Percentiles rank a stretch among this genome's conserved stretches.
Conservation (phyloP, 2,888 invertebrate species). For the Anticlea derivata region DNA sequence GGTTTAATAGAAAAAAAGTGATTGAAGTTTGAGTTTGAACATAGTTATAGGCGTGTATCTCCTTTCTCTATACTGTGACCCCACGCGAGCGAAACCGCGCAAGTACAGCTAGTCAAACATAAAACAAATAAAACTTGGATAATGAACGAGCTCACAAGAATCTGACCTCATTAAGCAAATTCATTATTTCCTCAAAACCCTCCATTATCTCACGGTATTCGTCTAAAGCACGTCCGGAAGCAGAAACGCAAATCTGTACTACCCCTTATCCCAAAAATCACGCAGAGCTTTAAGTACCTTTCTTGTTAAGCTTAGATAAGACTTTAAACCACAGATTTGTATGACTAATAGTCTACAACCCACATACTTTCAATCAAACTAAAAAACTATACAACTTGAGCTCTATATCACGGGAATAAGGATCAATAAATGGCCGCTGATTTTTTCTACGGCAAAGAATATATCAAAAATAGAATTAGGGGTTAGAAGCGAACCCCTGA, state of each 20-base stretch:
- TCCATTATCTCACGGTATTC: conserved; percentile 44
- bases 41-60: too few relatives aligned
- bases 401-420: conserved; percentile 12
- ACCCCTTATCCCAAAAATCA: conserved; percentile 45
- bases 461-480: conserved; percentile 77
- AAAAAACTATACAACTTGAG: conserved; percentile 7
- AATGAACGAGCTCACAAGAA: conserved; percentile 34
- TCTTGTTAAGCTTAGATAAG: conserved; percentile 32
- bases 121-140: conserved; percentile 23
- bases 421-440: conserved; percentile 10
- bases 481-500: conserved; percentile 68
- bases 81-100: too few relatives aligned
- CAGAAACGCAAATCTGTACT: conserved; percentile 48
- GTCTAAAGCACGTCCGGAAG: conserved; percentile 55
- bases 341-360: conserved; percentile 72
- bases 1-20: too few relatives aligned
- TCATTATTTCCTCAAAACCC: conserved; percentile 43
- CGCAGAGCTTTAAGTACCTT: conserved; percentile 46
- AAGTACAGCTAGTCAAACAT: too few relatives aligned
- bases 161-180: conserved; percentile 36
- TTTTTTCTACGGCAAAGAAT: conserved; percentile 39
- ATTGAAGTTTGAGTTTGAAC: too few relatives aligned
- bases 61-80: too few relatives aligned
- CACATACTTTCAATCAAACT: conserved; percentile 60
- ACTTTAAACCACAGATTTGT: conserved; percentile 58